These are phyloP conservation scores for Pandemis heparana DNA, from an alignment of 2,888 invertebrate species.

Conservation along the genomic window DNA sequence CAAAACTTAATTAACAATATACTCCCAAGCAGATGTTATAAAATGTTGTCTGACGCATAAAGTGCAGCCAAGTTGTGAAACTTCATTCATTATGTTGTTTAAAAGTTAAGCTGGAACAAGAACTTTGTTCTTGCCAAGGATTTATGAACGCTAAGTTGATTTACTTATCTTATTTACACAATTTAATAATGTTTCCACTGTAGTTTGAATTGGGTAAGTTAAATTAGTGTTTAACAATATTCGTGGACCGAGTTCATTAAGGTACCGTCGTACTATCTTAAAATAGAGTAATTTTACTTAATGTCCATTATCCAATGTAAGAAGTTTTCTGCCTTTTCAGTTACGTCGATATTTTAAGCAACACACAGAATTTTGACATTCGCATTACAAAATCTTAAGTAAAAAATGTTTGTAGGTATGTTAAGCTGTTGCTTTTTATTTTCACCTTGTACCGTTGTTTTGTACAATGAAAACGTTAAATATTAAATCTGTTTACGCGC, in stretches of 20 bases:
- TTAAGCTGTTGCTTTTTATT: neutral
- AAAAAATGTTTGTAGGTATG: too few relatives aligned
- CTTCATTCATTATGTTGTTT: slow-evolving; percentile 19
- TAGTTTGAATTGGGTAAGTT: neutral
- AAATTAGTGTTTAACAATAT: neutral
- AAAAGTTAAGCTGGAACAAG: slow-evolving; percentile 15
- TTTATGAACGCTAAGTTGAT: slow-evolving; percentile 4
- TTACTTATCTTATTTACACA: neutral
- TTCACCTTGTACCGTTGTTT: neutral
- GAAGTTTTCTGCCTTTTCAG: too few relatives aligned
- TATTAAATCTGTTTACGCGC: neutral
- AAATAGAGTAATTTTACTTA: too few relatives aligned
- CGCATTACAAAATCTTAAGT: too few relatives aligned
- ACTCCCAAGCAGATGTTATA: neutral
- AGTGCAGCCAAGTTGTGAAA: slow-evolving; percentile 26
- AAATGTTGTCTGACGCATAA: slow-evolving; percentile 15
- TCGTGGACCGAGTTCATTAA: too few relatives aligned
- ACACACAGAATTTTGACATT: too few relatives aligned
- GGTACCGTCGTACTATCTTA: too few relatives aligned
- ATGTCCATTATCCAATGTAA: too few relatives aligned
- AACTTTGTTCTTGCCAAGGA: slow-evolving; percentile 7
- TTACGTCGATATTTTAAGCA: too few relatives aligned
- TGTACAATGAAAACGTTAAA: slow-evolving; percentile 1
- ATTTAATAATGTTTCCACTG: neutral
- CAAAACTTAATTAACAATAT: neutral